Percentiles rank a stretch among this genome's conserved stretches.
These are phyloP conservation scores for Zaprionus lachaisei DNA, from an alignment of 1,140 invertebrate species.

Conservation along the genomic window DNA sequence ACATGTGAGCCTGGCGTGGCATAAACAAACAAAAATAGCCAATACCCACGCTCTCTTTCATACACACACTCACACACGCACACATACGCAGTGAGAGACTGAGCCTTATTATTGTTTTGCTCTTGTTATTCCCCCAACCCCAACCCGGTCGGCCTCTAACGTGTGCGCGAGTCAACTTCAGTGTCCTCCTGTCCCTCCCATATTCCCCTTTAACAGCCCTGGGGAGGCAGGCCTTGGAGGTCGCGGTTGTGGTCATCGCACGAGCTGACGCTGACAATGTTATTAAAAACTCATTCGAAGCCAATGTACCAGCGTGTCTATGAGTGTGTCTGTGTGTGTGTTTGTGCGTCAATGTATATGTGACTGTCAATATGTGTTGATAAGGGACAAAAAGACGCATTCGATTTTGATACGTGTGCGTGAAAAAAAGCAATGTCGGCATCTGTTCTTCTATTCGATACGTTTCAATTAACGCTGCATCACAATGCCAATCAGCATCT, in stretches of 20 bases:
- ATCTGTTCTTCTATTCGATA: constrained; percentile 42
- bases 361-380: constrained; percentile 16
- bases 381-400: constrained; percentile 21
- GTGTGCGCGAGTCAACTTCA: constrained; percentile 23
- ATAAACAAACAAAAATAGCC: constrained; percentile 76
- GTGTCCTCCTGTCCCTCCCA: neutral
- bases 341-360: neutral
- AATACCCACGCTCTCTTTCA: constrained; percentile 32
- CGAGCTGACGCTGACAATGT: constrained; percentile 77
- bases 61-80: neutral
- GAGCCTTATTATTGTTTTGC: constrained; percentile 20
- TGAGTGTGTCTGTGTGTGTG: constrained; percentile 5
- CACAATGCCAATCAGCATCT: constrained; percentile 33
- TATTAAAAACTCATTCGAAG: constrained; percentile 81
- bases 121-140: constrained; percentile 7
- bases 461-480: constrained; percentile 41
- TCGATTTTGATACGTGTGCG: constrained; percentile 9
- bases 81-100: neutral
- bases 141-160: constrained; percentile 20
- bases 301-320: constrained; percentile 23
- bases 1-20: constrained; percentile 49
- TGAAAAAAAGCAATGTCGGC: constrained; percentile 22
- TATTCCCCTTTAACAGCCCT: neutral
- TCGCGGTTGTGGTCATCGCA: constrained; percentile 55
- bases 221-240: constrained; percentile 23